Evolutionary conservation across 1,140 invertebrate species (phyloP).

Genomic region (Meteorus sp.): DNA sequence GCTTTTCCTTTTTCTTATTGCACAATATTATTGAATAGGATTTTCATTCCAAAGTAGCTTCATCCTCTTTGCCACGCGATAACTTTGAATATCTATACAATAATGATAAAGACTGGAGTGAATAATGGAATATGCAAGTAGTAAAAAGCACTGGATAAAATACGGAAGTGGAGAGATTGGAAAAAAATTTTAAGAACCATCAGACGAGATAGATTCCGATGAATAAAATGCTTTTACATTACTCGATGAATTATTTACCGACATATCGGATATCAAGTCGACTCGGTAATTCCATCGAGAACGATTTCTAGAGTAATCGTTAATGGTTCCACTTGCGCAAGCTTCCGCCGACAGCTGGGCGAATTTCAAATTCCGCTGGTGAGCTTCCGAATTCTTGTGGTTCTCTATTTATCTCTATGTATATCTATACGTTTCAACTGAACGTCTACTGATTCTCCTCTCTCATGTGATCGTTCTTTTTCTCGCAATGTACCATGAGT

Average conservation of each 20-base stretch:
- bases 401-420: too few relatives aligned
- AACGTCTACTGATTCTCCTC: neutral
- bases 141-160: too few relatives aligned
- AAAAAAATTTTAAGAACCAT: too few relatives aligned
- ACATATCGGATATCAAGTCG: neutral
- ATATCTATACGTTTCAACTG: neutral
- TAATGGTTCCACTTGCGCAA: slow-evolving; percentile 5
- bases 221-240: neutral
- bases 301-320: slow-evolving; percentile 20
- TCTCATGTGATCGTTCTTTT: neutral
- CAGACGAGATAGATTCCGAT: neutral
- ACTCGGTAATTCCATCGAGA: neutral
- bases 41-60: too few relatives aligned
- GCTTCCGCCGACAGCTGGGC: slow-evolving; percentile 3
- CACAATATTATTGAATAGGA: too few relatives aligned
- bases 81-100: too few relatives aligned
- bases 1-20: too few relatives aligned
- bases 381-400: slow-evolving; percentile 21
- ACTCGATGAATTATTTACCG: neutral
- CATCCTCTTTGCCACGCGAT: too few relatives aligned
- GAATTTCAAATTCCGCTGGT: slow-evolving; percentile 14
- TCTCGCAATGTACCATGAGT: neutral
- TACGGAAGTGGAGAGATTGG: neutral
- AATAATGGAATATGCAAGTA: too few relatives aligned
- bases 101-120: too few relatives aligned